phyloP scores from a whole-genome alignment of 2,113 vertebrate genomes.

The Hymenochirus boettgeri region DNA sequence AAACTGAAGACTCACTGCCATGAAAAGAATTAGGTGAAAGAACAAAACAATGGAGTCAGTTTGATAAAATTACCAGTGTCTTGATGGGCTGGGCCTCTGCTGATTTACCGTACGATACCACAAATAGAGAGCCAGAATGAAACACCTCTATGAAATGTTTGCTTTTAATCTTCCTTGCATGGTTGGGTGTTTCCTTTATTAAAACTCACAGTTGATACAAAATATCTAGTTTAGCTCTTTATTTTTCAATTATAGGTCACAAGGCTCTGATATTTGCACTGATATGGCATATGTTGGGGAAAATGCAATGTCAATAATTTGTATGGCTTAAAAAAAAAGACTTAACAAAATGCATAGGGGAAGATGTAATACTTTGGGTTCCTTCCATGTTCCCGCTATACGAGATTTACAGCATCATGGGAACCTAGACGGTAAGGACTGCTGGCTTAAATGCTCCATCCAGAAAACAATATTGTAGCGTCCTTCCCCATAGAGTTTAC shows the following conservation, averaged over 20 bases:
- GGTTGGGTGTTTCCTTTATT: background rate
- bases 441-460: too few relatives aligned
- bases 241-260: slow-evolving; percentile 2
- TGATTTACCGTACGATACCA: slow-evolving; percentile 47
- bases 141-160: slow-evolving; percentile 55
- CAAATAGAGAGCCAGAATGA: slow-evolving; percentile 53
- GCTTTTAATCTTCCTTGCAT: slow-evolving; percentile 55
- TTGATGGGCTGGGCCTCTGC: slow-evolving; percentile 52
- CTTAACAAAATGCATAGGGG: background rate
- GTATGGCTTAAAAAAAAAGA: background rate
- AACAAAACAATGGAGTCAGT: slow-evolving; percentile 62
- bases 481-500: too few relatives aligned
- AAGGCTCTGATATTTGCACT: background rate
- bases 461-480: too few relatives aligned
- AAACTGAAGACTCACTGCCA: slow-evolving; percentile 61
- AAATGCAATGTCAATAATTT: background rate
- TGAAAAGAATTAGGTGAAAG: slow-evolving; percentile 73
- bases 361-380: background rate
- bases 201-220: background rate
- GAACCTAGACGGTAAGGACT: too few relatives aligned
- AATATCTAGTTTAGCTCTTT: background rate
- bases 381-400: too few relatives aligned
- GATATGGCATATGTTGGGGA: background rate
- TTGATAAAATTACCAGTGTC: slow-evolving; percentile 59
- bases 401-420: too few relatives aligned